Base-by-base conservation (phyloP, 2,797 vertebrate genomes). In the Characodon lateralis region DNA sequence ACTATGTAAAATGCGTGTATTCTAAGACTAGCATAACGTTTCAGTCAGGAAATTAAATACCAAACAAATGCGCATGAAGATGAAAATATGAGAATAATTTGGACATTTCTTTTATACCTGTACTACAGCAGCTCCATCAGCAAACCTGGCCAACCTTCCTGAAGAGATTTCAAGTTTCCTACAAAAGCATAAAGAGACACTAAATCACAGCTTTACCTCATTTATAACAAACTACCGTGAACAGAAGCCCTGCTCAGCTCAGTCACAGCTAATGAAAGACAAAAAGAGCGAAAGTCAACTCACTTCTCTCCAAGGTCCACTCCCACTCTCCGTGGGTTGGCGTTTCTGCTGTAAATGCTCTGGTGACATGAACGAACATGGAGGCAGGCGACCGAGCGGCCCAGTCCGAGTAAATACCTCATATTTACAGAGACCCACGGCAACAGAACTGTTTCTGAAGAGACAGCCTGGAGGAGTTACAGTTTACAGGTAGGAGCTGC, bases 81-180 rank as follows among this genome's bases (percentile, higher is more conserved):
- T 48, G 46, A 80, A 56, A 28, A 76, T 20, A 56, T 5, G 5
- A 50, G 39, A 41, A 14, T 10, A 22, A 22, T 41, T 20, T 69
- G 10, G 31, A 16, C 14, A 18, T n/a, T 3, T 28, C 12, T 61
- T 66, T 22, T 74, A 4, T 96, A 99, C 98, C 97, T 97, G 95
- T 35, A 98, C 96, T 22, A 99, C 96, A 83, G 98, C 97, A 90
- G 95, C 96, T 73, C 98, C 98, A 92, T 99, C 98, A 82, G 98
- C 97, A 94, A 99, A 99, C 83, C 95, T 96, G 0, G 98, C 98
- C 46, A 99, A 93, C 83, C 91, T 98, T 79, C 98, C 98, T 0
- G 97, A 96, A 10, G 97, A 97, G 79, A 99, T 95, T 85, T 99
- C 95, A 85, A 99, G 94, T 85, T 97, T 99, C 85, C 98, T 99